These are phyloP conservation scores for Tichodroma muraria DNA, from an alignment of 2,113 vertebrate species.

Conservation along the genomic window DNA sequence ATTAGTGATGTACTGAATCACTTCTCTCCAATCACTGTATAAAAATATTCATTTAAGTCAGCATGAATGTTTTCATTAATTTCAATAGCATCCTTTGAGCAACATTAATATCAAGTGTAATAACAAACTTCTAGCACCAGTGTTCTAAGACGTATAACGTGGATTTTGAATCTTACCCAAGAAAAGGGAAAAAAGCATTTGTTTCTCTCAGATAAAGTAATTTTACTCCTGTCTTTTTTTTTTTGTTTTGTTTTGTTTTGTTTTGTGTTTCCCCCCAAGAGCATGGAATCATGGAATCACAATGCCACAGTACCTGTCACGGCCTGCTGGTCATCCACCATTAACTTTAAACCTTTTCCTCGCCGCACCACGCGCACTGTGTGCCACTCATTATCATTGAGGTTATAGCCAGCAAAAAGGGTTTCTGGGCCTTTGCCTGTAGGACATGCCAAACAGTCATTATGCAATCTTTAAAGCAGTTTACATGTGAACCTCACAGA, in stretches of 20 bases:
- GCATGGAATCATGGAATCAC: fast-evolving
- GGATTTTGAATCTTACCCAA: neutral
- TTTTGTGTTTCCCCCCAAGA: neutral
- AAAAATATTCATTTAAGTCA: slow-evolving; percentile 1
- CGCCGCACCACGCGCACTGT: slow-evolving; percentile 96
- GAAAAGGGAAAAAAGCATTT: neutral
- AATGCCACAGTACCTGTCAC: slow-evolving; percentile 76
- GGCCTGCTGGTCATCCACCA: slow-evolving; percentile 90
- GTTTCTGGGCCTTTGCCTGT: slow-evolving; percentile 99
- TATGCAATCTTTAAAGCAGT: slow-evolving; percentile 75
- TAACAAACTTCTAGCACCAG: neutral
- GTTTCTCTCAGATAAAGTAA: neutral
- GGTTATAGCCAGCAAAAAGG: slow-evolving; percentile 97
- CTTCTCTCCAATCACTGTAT: neutral
- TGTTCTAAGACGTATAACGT: neutral
- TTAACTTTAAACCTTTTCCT: slow-evolving; percentile 95
- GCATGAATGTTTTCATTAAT: neutral
- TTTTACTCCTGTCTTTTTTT: neutral
- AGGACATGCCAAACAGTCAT: slow-evolving; percentile 93
- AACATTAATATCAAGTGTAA: neutral
- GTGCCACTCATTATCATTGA: slow-evolving; percentile 99
- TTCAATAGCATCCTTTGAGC: neutral
- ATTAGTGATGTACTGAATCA: neutral
- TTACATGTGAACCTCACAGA: slow-evolving; percentile 74
- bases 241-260: too few species aligned